A percentile compares a stretch with the other conserved stretches of the same genome.
Evolutionary conservation across 1,140 invertebrate genomes (phyloP).

Genomic region (Cepaea nemoralis): DNA sequence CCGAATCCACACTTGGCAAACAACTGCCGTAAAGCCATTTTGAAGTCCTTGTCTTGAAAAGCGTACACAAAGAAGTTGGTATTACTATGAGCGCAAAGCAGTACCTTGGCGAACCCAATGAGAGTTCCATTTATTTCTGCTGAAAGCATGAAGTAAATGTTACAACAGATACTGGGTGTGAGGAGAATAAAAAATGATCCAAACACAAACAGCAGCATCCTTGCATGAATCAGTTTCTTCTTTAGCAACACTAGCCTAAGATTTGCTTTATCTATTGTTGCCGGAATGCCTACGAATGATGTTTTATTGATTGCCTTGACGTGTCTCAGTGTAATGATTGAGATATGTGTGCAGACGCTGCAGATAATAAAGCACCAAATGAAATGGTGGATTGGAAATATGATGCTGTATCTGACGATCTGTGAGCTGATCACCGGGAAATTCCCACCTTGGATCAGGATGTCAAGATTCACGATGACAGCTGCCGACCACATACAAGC

Average conservation of each 20-base stretch:
- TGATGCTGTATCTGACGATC: neutral
- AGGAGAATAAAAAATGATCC: neutral
- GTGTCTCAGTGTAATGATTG: neutral
- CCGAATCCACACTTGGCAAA: neutral
- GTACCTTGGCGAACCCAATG: neutral
- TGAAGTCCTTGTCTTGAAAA: conserved; percentile 5
- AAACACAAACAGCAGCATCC: neutral
- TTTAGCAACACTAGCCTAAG: neutral
- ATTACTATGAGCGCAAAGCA: neutral
- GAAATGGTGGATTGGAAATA: neutral
- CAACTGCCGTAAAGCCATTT: neutral
- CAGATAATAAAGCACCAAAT: neutral
- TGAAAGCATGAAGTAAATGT: neutral
- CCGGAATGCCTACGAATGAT: neutral
- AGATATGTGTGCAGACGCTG: neutral
- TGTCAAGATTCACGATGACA: neutral
- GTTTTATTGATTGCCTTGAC: neutral
- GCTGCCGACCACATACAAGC: neutral
- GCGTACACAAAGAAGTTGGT: conserved; percentile 2
- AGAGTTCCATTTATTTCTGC: neutral
- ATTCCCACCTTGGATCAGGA: neutral
- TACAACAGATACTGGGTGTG: neutral
- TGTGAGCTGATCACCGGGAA: neutral
- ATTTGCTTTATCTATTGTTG: neutral
- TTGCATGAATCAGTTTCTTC: neutral